Percentiles rank a stretch among this genome's conserved stretches.
These are phyloP conservation scores for Hypomesus transpacificus DNA, from an alignment of 2,113 vertebrate genomes.

Conservation along the genomic window DNA sequence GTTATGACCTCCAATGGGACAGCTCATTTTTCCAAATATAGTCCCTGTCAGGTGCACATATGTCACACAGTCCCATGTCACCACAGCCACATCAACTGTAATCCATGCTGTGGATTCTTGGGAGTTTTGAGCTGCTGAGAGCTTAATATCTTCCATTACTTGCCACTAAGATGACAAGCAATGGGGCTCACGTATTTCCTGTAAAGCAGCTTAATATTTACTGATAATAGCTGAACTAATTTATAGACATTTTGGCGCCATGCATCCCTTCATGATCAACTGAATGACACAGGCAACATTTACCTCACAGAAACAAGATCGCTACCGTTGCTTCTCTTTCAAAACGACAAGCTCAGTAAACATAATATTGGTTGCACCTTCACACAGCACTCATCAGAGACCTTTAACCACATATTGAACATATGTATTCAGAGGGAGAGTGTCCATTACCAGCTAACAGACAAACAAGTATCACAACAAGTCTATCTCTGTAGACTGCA, in stretches of 20 bases:
- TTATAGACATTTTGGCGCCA: constrained; percentile 10
- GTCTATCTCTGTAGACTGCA: constrained; percentile 49
- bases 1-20: constrained; percentile 16
- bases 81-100: background rate
- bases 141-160: constrained; percentile 3
- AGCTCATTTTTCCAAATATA: constrained; percentile 26
- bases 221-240: constrained; percentile 18
- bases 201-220: constrained; percentile 36
- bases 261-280: background rate
- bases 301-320: background rate
- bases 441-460: constrained; percentile 28
- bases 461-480: constrained; percentile 20
- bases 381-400: background rate
- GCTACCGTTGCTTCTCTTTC: background rate
- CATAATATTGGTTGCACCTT: background rate
- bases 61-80: background rate
- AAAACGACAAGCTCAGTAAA: background rate
- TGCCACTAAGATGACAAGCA: constrained; percentile 23
- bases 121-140: constrained; percentile 12
- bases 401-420: background rate
- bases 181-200: background rate
- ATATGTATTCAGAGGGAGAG: background rate
- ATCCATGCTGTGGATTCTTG: background rate
- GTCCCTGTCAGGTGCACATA: no score
- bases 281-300: background rate